Evolutionary conservation across 1,140 invertebrate species (phyloP).

Genomic region (Trichomalopsis sarcophagae): DNA sequence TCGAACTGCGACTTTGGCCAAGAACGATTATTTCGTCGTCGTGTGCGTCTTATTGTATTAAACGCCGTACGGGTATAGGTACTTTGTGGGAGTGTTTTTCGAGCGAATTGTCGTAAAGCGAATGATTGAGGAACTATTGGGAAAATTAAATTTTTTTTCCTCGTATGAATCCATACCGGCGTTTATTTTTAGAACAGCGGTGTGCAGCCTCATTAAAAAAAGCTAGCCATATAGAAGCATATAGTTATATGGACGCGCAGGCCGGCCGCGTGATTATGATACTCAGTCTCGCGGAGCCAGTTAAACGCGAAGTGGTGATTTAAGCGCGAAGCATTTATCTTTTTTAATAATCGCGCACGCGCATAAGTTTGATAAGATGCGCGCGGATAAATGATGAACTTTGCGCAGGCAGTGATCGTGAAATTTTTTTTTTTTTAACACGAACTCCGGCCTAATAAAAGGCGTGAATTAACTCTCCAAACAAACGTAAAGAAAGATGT

Average conservation of each 20-base stretch:
- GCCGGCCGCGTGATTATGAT: not conserved
- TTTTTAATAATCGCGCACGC: not conserved
- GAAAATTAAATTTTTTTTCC: slow-evolving; percentile 5
- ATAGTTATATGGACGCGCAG: not conserved
- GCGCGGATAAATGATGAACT: not conserved
- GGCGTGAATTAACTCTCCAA: not conserved
- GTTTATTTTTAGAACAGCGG: not conserved
- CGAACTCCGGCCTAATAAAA: not conserved
- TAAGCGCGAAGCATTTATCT: slow-evolving; percentile 25
- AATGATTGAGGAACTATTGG: not conserved
- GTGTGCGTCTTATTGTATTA: too few relatives aligned
- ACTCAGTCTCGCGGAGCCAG: slow-evolving; percentile 7
- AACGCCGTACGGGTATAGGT: too few relatives aligned
- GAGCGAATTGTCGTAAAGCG: not conserved
- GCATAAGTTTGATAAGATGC: not conserved
- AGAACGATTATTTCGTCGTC: not conserved
- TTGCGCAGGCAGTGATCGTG: not conserved
- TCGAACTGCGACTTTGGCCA: not conserved
- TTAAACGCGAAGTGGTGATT: not conserved
- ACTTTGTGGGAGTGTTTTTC: too few relatives aligned
- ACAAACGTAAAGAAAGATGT: not conserved
- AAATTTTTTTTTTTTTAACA: not conserved
- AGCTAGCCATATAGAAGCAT: not conserved
- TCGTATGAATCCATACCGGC: not conserved
- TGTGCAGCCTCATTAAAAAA: not conserved